Conservation (phyloP, 2,888 invertebrate genomes). For the Eustalomyia histrio region DNA sequence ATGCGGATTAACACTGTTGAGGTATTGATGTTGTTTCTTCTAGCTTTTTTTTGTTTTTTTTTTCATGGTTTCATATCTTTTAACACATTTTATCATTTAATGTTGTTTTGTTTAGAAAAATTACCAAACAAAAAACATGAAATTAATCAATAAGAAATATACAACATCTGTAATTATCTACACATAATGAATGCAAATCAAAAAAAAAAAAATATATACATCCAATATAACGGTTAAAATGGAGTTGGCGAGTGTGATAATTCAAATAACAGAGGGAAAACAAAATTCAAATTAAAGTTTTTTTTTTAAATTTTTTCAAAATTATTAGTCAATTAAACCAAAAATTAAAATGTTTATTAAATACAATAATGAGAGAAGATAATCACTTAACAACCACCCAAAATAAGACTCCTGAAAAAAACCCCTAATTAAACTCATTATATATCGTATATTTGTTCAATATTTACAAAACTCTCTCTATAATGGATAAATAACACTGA, state of each 20-base stretch:
- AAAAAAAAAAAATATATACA: neutral
- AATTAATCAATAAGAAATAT: constrained; percentile 42
- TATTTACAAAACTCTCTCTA: constrained; percentile 14
- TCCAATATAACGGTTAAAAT: constrained; percentile 3
- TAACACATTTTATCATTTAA: constrained; percentile 48
- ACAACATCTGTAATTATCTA: constrained; percentile 21
- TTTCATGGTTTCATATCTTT: constrained; percentile 28
- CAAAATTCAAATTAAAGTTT: neutral
- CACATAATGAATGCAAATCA: constrained; percentile 16
- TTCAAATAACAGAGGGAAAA: neutral
- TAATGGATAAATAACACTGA: constrained; percentile 37
- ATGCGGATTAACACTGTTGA: constrained; percentile 36
- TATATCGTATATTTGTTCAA: neutral
- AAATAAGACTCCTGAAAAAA: neutral
- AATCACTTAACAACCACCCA: constrained; percentile 34
- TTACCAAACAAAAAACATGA: constrained; percentile 29
- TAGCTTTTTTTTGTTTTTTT: neutral
- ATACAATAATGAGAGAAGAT: constrained; percentile 7
- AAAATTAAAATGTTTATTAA: constrained; percentile 1
- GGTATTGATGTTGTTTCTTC: neutral
- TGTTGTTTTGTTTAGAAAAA: constrained; percentile 23
- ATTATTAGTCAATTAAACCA: neutral
- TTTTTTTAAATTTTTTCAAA: neutral
- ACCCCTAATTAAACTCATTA: constrained; percentile 2
- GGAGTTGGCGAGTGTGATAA: neutral